A percentile compares a stretch with the other conserved stretches of the same genome.
These are phyloP conservation scores for Indicator indicator DNA, from an alignment of 2,113 vertebrate species.

Conservation along the genomic window DNA sequence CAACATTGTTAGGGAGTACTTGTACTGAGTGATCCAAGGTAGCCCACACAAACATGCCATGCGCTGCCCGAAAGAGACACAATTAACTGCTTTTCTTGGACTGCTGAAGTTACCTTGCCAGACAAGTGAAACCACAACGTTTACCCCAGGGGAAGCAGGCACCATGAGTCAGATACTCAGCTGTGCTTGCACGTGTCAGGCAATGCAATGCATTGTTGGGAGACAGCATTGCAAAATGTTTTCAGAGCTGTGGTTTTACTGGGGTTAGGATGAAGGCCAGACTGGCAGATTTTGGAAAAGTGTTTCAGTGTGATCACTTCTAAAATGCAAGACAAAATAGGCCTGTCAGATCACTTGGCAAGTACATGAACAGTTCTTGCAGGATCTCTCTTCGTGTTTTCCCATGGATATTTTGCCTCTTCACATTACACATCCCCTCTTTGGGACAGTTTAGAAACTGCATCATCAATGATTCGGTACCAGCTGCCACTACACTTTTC, in stretches of 20 bases:
- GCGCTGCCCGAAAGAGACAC: not conserved
- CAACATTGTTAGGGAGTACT: not conserved
- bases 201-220: not conserved
- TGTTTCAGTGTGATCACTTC: not conserved
- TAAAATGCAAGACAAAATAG: not conserved
- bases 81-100: not conserved
- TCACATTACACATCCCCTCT: not conserved
- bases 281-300: not conserved
- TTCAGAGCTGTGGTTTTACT: not conserved
- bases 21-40: fast-evolving
- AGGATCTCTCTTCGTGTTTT: not conserved
- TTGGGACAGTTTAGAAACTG: not conserved
- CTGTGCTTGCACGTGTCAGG: fast-evolving
- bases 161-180: fast-evolving
- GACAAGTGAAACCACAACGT: not conserved
- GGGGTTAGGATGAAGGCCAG: not conserved
- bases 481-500: not conserved
- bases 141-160: not conserved
- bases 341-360: not conserved
- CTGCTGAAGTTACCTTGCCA: not conserved
- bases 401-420: not conserved
- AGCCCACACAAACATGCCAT: not conserved
- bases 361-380: fast-evolving
- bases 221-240: not conserved
- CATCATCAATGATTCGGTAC: not conserved